Evolutionary conservation across 2,797 vertebrate genomes (phyloP), one percentile per base, ranked within the genome.

Genomic region (Amazona finschi): DNA sequence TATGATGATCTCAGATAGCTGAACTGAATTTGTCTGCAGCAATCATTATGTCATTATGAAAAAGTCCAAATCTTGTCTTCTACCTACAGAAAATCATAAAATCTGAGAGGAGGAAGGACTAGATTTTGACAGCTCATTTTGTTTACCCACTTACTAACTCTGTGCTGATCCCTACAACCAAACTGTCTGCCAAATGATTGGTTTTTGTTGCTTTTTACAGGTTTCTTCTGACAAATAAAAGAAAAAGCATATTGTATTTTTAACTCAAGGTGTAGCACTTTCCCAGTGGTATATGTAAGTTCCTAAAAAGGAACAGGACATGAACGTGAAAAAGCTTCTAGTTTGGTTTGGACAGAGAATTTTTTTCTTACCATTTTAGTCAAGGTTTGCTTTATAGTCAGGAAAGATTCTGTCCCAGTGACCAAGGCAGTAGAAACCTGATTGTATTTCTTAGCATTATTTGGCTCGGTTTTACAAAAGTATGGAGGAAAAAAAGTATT

Each of bases 11-110:
- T 62, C n/a, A 80, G 49, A 30, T 8, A 91, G 21, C 3, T 52
- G 33, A 89, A 17, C 8, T 61, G 2, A 8, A 2, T 2, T 5
- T 49, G 5, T 57, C 28, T 82, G 41, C 6, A 64, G 9, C 9
- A 28, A n/a, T 14, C 46, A 44, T 14, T 0, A 1, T 20, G 8
- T 14, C 47, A 14, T 6, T 27, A 14, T 46, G 43, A 43, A 43
- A 83, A 86, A 64, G 31, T 22, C 11, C 7, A 57, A 70, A 49
- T 16, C 11, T 27, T 76, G 43, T 28, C 21, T 60, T 79, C 57
- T 27, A 46, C 24, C 11, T 15, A 33, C 3, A 65, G 16, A 10
- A 74, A 65, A 49, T 18, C 14, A 66, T n/a, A 76, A 75, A 86
- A 72, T 39, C 22, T 41, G 38, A 15, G 10, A 31, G 2, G 1